Base-by-base conservation (phyloP, 2,888 invertebrate species). In the Plagiodera versicolora region DNA sequence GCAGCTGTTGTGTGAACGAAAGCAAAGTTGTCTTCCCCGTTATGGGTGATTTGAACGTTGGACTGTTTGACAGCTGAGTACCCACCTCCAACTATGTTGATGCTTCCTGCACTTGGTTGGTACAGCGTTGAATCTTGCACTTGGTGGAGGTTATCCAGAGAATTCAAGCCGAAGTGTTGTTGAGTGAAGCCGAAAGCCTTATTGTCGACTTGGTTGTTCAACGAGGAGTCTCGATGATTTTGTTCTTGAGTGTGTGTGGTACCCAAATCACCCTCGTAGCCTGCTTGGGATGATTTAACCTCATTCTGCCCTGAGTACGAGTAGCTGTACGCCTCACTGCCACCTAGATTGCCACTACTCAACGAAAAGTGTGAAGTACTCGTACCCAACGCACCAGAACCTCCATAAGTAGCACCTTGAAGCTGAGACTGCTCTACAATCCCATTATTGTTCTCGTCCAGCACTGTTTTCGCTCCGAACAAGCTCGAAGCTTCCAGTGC, bases 61-160 rank as follows among this genome's bases (percentile, higher is more conserved):
- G 61, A 49, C 47, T 66, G 56, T 58, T 72, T 76, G 10, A 78
- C 77, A 30, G 73, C 75, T 3, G 78, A 78, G 57, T 74, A 74
- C 19, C 77, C 78, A 11, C 76, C 76, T 18, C 74, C 74, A 10
- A 77, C 65, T 19, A 78, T 77, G 54, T 77, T 74, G 17, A 76
- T 67, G 18, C 70, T 71, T 30, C 68, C 70, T 35, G 18, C 14
- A 19, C 58, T 56, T 30, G 32, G 45, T 8, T 60, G 44, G 17
- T 60, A 45, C 8, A 45, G 46, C 20, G 20, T 51, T 5, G 18
- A 9, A 44, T 44, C 14, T 8, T 44, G 4, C 8, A 6, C 28
- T 28, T 28, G 28, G 5, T 28, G 28, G 28, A 28, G n/a, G 28
- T 28, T 28, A 28, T 8, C 28, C 28, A 28, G 8, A 28, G 28